A percentile compares a stretch with the other conserved stretches of the same genome.
These are phyloP conservation scores for Drosophila sp. DNA, from an alignment of 1,140 invertebrate species.

Conservation along the genomic window DNA sequence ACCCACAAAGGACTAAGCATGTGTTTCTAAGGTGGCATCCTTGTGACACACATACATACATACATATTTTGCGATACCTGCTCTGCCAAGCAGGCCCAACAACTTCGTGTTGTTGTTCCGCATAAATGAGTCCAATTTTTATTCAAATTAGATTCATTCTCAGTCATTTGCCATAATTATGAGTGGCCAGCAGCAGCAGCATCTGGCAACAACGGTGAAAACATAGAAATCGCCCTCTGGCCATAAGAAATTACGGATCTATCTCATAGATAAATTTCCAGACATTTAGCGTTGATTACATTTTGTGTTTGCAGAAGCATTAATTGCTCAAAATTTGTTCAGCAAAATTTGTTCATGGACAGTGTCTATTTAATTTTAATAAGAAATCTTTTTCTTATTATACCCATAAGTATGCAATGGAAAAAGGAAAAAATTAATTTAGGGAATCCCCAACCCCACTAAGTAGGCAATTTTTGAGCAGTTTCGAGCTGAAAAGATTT, in stretches of 20 bases:
- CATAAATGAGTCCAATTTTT: conserved; percentile 28
- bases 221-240: not conserved
- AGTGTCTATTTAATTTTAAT: conserved; percentile 1
- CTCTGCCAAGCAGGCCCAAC: not conserved
- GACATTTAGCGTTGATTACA: conserved; percentile 3
- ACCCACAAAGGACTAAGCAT: not conserved
- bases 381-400: too few relatives aligned
- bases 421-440: too few relatives aligned
- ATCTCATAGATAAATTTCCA: conserved; percentile 4
- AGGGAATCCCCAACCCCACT: too few relatives aligned
- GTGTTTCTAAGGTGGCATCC: conserved; percentile 9
- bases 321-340: not conserved
- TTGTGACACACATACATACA: not conserved
- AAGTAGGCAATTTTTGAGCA: too few relatives aligned
- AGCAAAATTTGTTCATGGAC: not conserved
- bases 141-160: conserved; percentile 26
- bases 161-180: conserved; percentile 28
- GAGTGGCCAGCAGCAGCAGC: conserved; percentile 13
- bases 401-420: too few relatives aligned
- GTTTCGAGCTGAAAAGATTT: too few relatives aligned
- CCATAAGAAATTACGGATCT: not conserved
- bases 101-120: conserved; percentile 14
- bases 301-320: conserved; percentile 3
- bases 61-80: not conserved
- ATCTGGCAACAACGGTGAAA: not conserved